phyloP scores from a whole-genome alignment of 2,888 invertebrate species.

The Hirtodrosophila histrioides region DNA sequence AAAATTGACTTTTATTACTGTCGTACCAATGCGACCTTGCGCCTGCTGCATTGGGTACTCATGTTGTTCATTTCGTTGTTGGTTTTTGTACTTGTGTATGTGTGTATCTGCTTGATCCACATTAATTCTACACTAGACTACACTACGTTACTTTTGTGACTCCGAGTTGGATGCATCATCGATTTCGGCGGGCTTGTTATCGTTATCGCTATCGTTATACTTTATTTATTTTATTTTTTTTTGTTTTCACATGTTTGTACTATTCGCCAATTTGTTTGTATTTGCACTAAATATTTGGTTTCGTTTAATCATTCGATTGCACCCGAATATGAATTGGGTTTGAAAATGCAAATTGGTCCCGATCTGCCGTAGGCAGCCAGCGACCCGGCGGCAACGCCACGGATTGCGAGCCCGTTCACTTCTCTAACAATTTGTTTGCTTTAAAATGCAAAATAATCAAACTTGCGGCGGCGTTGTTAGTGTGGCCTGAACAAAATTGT shows the following conservation, averaged over 20 bases:
- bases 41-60: no score
- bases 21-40: background rate
- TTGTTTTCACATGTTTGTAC: slow-evolving; percentile 17
- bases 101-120: slow-evolving; percentile 13
- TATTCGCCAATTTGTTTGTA: slow-evolving; percentile 24
- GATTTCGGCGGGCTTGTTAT: slow-evolving; percentile 57
- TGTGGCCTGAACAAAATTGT: slow-evolving; percentile 59
- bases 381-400: slow-evolving; percentile 71
- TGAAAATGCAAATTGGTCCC: slow-evolving; percentile 36
- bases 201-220: slow-evolving; percentile 8
- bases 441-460: slow-evolving; percentile 55
- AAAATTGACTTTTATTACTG: slow-evolving; percentile 22
- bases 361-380: slow-evolving; percentile 54
- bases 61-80: slow-evolving; percentile 25
- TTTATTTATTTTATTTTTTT: background rate
- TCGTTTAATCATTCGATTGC: slow-evolving; percentile 1
- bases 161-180: slow-evolving; percentile 20
- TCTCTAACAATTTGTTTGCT: slow-evolving; percentile 47
- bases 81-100: slow-evolving; percentile 20
- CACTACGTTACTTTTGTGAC: slow-evolving; percentile 25
- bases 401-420: slow-evolving; percentile 54
- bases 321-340: slow-evolving; percentile 1
- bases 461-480: slow-evolving; percentile 61
- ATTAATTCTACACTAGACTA: slow-evolving; percentile 19
- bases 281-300: slow-evolving; percentile 15